Evolutionary conservation across 2,113 vertebrate species (phyloP).

Genomic region (Noturus placidus): DNA sequence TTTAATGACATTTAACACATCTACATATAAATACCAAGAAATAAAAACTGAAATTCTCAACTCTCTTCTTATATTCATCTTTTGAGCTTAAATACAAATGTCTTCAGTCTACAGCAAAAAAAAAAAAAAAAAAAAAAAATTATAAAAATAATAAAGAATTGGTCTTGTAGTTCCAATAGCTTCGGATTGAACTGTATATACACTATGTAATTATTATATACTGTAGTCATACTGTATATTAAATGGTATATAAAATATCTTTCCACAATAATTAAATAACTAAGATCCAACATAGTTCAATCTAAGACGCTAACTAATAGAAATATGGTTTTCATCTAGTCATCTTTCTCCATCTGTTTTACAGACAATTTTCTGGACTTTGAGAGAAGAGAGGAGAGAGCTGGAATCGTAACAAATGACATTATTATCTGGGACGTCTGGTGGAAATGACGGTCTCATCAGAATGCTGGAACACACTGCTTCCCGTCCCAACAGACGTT

Average conservation of each 20-base stretch:
- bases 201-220: background rate
- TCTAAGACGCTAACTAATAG: background rate
- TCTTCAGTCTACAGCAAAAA: too few species aligned
- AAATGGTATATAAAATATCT: background rate
- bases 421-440: conserved; percentile 74
- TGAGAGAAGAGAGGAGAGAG: background rate
- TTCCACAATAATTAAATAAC: background rate
- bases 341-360: conserved; percentile 18
- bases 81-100: too few species aligned
- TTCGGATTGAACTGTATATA: background rate
- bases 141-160: too few species aligned
- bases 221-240: background rate
- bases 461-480: conserved; percentile 68
- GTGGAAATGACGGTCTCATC: conserved; percentile 72
- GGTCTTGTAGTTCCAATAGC: too few species aligned
- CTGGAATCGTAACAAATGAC: conserved; percentile 64
- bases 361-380: conserved; percentile 13
- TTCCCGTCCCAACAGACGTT: conserved; percentile 60
- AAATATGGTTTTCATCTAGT: background rate
- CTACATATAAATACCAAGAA: too few species aligned
- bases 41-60: too few species aligned
- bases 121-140: too few species aligned
- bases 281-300: background rate
- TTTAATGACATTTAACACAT: too few species aligned
- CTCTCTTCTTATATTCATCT: too few species aligned